Base-by-base conservation (phyloP, 1,140 invertebrate genomes). In the Reticulitermes speratus region DNA sequence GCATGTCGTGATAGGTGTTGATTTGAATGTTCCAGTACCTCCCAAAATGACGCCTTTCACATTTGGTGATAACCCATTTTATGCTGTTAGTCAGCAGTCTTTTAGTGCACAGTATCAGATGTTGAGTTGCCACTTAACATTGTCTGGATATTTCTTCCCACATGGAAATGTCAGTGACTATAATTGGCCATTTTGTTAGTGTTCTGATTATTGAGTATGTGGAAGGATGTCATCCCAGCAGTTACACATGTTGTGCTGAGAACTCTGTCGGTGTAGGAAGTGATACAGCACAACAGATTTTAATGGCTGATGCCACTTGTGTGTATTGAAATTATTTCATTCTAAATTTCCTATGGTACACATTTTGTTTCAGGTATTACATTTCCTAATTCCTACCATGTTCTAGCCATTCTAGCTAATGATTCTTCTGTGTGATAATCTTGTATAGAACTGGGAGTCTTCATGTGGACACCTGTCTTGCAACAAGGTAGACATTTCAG, bases 71-170 rank as follows among this genome's bases (percentile, higher is more conserved):
- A 89, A 92, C 86, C 91, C 88, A 32, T 87, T 89, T 81, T 88
- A 90, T 44, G 90, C 89, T 7, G 91, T 38, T 88, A 90, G 23
- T 89, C 89, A 32, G 89, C 89, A 44, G 89, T 90, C 32, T 87
- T 90, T 52, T 87, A 90, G 25, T 97, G 96, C 90, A 92, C 94
- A 86, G 94, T 96, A 55, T 94, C 94, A n/a, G 95, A 96, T 89
- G 96, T 96, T 65, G 96, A 96, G 89, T 91, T 95, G 88, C 95
- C 95, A 16, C 91, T 96, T 85, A 94, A 93, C 82, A 95, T 96
- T 87, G 92, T 91, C 30, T 96, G 96, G 96, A 94, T 93, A 82
- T 85, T n/a, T 21, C n/a, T 25, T 32, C 59, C 6, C 11, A 82
- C 3, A n/a, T 23, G 8, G 65, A 85, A 16, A 82, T 85, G 1